Evolutionary conservation across 2,797 vertebrate genomes (phyloP), one percentile per base, ranked within the genome.

Genomic region (Leptatherina wallacei): DNA sequence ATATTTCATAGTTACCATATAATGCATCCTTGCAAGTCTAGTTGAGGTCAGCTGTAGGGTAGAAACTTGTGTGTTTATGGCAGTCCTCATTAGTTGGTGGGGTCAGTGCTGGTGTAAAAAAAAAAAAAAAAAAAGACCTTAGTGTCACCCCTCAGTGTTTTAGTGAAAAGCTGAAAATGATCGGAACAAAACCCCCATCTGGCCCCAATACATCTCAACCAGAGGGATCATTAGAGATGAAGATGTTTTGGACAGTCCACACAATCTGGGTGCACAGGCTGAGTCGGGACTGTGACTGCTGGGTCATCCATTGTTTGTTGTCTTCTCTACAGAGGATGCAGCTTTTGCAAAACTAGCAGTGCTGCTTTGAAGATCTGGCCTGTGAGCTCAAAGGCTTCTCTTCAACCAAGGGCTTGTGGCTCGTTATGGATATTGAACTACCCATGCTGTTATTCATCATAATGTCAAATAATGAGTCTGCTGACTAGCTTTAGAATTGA

Each of bases 301-400:
- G 73, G 85, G 78, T 58, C 79, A 66, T 78, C 59, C 63, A 77
- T 85, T 88, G 82, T 89, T 78, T 59, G n/a, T 56, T 47, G 42
- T 40, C 14, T 24, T 49, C 69, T 75, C 81, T 40, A 5, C 38
- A 2, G 70, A 71, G 80, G 67, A 76, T 13, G 61, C 56, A 24
- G 72, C 71, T 30, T 78, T 84, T 16, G 6, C 60, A 77, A 66
- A 75, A 77, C 52, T 49, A 9, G 64, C 58, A 30, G 75, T 51
- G 3, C 59, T 3, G 60, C 87, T 91, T 89, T 88, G 75, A 89
- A 85, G 78, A 80, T 67, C 59, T 57, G 27, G 58, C 79, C 70
- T 35, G 65, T 58, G 63, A 64, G 68, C 71, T 29, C 10, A 67
- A 73, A 78, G 61, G 73, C 74, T 69, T 33, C 44, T 83, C 71